Percentiles rank a stretch among this genome's conserved stretches.
phyloP scores from a whole-genome alignment of 2,888 invertebrate genomes.

The Cosmia trapezina region DNA sequence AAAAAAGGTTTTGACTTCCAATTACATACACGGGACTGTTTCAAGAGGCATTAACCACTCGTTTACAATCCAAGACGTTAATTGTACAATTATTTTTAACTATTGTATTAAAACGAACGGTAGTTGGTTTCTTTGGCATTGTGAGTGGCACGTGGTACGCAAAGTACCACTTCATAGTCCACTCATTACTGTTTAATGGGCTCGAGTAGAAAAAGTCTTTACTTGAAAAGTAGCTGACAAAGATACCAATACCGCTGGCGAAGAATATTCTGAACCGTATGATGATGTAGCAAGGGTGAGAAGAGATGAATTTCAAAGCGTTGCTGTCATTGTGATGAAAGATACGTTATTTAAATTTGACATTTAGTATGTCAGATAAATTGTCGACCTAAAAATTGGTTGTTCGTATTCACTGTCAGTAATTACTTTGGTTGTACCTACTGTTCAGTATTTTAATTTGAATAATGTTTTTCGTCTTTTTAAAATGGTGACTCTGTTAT shows the following conservation, averaged over 20 bases:
- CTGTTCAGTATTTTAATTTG: constrained; percentile 80
- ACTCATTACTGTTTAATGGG: constrained; percentile 90
- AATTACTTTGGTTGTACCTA: constrained; percentile 74
- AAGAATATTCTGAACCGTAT: constrained; percentile 62
- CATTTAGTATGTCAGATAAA: constrained; percentile 87
- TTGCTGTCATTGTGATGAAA: constrained; percentile 76
- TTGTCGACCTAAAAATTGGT: constrained; percentile 85
- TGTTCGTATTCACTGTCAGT: constrained; percentile 86
- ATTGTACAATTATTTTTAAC: constrained; percentile 89
- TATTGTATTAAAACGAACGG: constrained; percentile 86
- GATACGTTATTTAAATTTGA: constrained; percentile 86
- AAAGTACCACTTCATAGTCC: constrained; percentile 86
- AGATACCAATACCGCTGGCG: constrained; percentile 20
- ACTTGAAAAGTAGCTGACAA: constrained; percentile 79
- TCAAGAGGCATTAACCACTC: constrained; percentile 82
- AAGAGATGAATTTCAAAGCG: constrained; percentile 50
- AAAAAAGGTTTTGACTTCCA: constrained; percentile 82
- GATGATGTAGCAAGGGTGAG: constrained; percentile 43
- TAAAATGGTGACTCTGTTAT: constrained; percentile 70
- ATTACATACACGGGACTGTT: constrained; percentile 78
- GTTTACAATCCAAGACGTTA: constrained; percentile 80
- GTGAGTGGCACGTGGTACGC: constrained; percentile 88
- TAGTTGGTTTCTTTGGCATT: constrained; percentile 86
- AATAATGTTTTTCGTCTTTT: constrained; percentile 70
- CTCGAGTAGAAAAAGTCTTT: constrained; percentile 84